Evolutionary conservation across 2,113 vertebrate genomes (phyloP), one percentile per base, ranked within the genome.

Genomic region (Polypterus bichir): DNA sequence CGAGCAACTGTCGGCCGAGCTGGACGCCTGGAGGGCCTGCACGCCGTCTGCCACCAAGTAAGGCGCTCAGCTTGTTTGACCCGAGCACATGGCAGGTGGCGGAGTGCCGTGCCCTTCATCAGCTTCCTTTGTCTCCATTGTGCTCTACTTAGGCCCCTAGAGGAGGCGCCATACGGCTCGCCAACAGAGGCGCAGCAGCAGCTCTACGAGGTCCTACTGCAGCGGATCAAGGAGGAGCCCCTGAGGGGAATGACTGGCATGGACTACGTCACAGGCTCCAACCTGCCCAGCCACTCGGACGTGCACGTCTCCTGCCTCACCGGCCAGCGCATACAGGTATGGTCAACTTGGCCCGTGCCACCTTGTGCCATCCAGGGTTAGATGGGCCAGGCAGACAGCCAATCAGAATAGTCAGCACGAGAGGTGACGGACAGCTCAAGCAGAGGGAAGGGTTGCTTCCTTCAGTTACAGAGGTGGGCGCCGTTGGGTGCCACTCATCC

Each of bases 211-310:
- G 60, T 70, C 45, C 75, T 99, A 0, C 1, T 81, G 6, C 83
- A 73, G 6, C 86, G 88, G 62, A 81, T 96, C 52, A 84, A 83
- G 46, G 80, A 83, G 61, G 87, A 90, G 47, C 79, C 87, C 9
- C 74, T 88, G 46, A 73, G 60, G 65, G 87, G 83, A 53, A 74
- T 92, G 68, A 68, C 73, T 54, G 96, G 96, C 44, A 86, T 86
- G 1, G 92, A 97, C 72, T 92, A 87, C 6, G 91, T 97, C 70
- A 91, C 89, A 1, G 96, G 94, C 7, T 97, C 96, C n/a, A 97
- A 91, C 53, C 86, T 99, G 57, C 94, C 96, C 3, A 97, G 92
- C 68, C 95, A 97, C 70, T 97, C 93, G 2, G 92, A 94, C 3
- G 81, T 84, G 59, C 91, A 92, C 60, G 73, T 88, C 46, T 98